A percentile compares a stretch with the other conserved stretches of the same genome.
These are phyloP conservation scores for Poecilia gillii DNA, from an alignment of 2,797 vertebrate species.

Conservation along the genomic window DNA sequence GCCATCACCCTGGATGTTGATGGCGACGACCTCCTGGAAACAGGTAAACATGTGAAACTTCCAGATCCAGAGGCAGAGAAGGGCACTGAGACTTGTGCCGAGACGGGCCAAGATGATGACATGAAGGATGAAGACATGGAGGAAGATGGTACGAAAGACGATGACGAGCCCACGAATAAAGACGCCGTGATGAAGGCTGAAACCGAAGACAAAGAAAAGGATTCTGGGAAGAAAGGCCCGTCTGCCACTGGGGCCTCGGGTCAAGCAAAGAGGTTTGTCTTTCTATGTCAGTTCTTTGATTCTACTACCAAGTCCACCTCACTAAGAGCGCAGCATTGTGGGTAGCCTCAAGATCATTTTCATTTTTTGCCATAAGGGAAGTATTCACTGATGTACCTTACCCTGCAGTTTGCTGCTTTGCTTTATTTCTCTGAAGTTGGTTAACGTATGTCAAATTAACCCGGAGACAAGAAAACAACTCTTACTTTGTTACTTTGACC, in stretches of 20 bases:
- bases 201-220: conserved; percentile 99
- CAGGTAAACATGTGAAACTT: conserved; percentile 99
- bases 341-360: conserved; percentile 95
- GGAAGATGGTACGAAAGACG: conserved; percentile 97
- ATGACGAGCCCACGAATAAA: conserved; percentile 92
- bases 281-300: conserved; percentile 99
- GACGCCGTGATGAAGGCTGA: conserved; percentile 97
- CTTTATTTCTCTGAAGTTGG: conserved; percentile 87
- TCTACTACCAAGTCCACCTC: conserved; percentile 96
- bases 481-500: conserved; percentile 92
- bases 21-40: conserved; percentile 99
- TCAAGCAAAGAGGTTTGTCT: conserved; percentile 99
- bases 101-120: conserved; percentile 91
- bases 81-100: conserved; percentile 88
- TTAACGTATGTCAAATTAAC: conserved; percentile 86
- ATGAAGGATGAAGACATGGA: conserved; percentile 88
- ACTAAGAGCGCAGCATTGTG: conserved; percentile 98
- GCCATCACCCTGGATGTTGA: conserved; percentile 99
- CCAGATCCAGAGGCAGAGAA: conserved; percentile 98
- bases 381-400: conserved; percentile 92
- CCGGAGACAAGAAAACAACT: conserved; percentile 78
- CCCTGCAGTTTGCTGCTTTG: conserved; percentile 86
- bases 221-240: conserved; percentile 99
- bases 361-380: conserved; percentile 80
- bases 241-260: conserved; percentile 97